Evolutionary conservation across 2,888 invertebrate species (phyloP), one percentile per base, ranked within the genome.

Genomic region (Cremastobaeus sp.): DNA sequence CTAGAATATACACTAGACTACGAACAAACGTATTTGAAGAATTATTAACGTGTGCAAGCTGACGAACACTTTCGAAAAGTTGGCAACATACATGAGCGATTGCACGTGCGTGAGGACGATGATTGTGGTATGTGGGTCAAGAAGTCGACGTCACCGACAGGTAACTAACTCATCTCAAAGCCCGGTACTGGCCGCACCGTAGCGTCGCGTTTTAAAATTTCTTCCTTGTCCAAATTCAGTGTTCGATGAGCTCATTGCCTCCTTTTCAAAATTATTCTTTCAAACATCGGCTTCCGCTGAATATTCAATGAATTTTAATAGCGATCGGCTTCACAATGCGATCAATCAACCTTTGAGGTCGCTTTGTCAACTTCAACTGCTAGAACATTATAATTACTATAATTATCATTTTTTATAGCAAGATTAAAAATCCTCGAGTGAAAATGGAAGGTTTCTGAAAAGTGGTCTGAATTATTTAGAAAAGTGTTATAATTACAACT

Each of bases 81-180:
- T 32, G 32, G 32, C 25, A 8, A 25, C n/a, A 8, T 25, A 25
- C 25, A 25, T 25, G 25, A 25, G 25, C 25, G 25, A 48, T 11
- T 48, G 52, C 62, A 74, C 50, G 35, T 57, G 37, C 75, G 62
- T 76, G 73, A 66, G 78, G 74, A 77, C 77, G 79, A 78, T 75
- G 78, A 78, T 76, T 79, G 79, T 79, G 85, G 83, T 85, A 85
- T 85, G 85, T 85, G 77, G 85, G 85, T 85, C 85, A 85, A 81
- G 83, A 84, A 83, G 83, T 78, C 85, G 81, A 81, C 83, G 81
- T 81, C 79, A 78, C 78, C 76, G 74, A 68, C 69, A 70, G 64
- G 68, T 79, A 82, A 81, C 83, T 78, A 80, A 79, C 80, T 79
- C 79, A 76, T 76, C 76, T 76, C 52, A 32, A 66, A 74, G n/a